Evolutionary conservation across 2,888 invertebrate genomes (phyloP).

Genomic region (Volucella inflata): DNA sequence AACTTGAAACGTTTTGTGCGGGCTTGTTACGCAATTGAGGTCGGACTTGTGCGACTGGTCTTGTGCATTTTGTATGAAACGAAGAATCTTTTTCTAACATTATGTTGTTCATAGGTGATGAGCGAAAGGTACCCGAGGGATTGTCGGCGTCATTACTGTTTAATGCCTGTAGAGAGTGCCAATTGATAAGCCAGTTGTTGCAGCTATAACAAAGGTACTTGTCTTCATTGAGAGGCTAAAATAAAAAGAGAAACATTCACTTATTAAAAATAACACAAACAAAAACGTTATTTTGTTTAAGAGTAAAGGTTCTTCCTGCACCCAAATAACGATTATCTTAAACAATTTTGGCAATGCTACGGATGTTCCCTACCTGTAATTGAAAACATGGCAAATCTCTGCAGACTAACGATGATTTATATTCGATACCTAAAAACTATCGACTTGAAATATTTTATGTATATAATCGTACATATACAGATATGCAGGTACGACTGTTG

Average conservation of each 20-base stretch:
- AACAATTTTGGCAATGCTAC: no score
- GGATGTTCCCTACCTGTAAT: no score
- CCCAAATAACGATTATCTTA: no score
- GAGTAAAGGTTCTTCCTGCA: no score
- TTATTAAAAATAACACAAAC: neutral
- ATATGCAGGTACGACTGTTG: no score
- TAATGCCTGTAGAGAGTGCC: slow-evolving; percentile 83
- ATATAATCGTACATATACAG: no score
- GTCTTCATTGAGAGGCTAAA: slow-evolving; percentile 83
- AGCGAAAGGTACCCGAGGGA: slow-evolving; percentile 80
- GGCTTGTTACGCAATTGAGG: slow-evolving; percentile 68
- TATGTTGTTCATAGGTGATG: slow-evolving; percentile 80
- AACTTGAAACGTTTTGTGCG: slow-evolving; percentile 7
- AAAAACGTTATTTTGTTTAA: neutral
- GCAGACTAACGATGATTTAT: neutral
- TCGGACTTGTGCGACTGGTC: slow-evolving; percentile 77
- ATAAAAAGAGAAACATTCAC: slow-evolving; percentile 49
- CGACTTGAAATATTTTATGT: no score
- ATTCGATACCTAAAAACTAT: no score
- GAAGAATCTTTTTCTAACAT: slow-evolving; percentile 75
- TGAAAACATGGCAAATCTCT: neutral
- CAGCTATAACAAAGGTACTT: slow-evolving; percentile 83
- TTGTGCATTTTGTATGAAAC: slow-evolving; percentile 40
- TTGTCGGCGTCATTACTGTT: slow-evolving; percentile 82
- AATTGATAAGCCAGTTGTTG: slow-evolving; percentile 84